phyloP scores from a whole-genome alignment of 2,113 vertebrate species.

The Cinclus mexicanus region DNA sequence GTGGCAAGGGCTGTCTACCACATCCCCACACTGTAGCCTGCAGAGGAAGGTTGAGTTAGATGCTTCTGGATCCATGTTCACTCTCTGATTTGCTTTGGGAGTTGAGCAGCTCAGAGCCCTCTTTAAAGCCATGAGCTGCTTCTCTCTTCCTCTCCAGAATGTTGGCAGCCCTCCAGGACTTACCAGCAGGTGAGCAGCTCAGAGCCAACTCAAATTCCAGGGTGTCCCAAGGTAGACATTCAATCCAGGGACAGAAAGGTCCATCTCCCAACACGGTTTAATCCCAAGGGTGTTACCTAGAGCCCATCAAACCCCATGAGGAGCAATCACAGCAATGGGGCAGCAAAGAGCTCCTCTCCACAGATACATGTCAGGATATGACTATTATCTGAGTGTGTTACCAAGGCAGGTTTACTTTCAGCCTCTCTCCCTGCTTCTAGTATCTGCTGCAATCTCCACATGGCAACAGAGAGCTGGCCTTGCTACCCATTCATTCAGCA shows the following conservation, averaged over 20 bases:
- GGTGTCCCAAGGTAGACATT: background rate
- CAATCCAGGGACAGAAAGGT: background rate
- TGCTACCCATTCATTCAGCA: background rate
- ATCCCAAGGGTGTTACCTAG: background rate
- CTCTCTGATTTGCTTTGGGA: background rate
- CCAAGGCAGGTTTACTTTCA: background rate
- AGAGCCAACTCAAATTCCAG: background rate
- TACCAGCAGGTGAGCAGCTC: background rate
- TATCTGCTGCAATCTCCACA: background rate
- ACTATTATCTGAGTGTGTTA: background rate
- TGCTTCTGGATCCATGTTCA: background rate
- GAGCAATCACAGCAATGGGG: background rate
- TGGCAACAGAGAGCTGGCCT: background rate
- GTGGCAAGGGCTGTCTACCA: background rate
- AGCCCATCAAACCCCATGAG: background rate
- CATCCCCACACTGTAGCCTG: background rate
- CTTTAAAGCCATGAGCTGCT: background rate
- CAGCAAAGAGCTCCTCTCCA: background rate
- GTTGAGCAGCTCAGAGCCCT: background rate
- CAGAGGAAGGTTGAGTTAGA: background rate
- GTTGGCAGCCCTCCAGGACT: background rate
- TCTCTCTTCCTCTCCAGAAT: background rate
- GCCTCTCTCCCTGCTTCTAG: background rate
- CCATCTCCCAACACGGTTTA: background rate
- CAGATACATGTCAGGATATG: background rate